These are phyloP conservation scores for Nebria brevicollis DNA, from an alignment of 2,888 invertebrate species.

Conservation along the genomic window DNA sequence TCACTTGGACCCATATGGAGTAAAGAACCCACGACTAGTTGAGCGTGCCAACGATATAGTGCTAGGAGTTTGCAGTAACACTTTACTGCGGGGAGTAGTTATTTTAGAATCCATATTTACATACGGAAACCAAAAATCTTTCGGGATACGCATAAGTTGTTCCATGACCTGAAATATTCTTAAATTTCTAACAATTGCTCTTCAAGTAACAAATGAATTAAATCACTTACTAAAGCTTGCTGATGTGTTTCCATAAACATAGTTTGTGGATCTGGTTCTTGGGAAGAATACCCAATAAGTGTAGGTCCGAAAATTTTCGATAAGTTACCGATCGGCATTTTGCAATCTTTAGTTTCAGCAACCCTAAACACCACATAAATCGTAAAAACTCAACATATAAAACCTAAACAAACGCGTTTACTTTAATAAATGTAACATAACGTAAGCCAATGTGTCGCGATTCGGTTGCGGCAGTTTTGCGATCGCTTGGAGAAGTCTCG, in stretches of 20 bases:
- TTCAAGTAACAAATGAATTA: slow-evolving; percentile 45
- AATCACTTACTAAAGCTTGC: slow-evolving; percentile 72
- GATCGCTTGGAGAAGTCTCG: slow-evolving; percentile 79
- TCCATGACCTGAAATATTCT: slow-evolving; percentile 70
- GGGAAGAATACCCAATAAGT: slow-evolving; percentile 86
- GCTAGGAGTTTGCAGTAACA: slow-evolving; percentile 61
- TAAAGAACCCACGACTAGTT: slow-evolving; percentile 49
- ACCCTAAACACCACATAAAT: slow-evolving; percentile 68
- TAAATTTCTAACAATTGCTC: slow-evolving; percentile 15
- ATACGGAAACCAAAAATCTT: slow-evolving; percentile 81
- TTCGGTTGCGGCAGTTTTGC: slow-evolving; percentile 90
- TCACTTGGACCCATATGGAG: slow-evolving; percentile 49
- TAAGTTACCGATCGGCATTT: slow-evolving; percentile 91
- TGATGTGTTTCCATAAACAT: slow-evolving; percentile 82
- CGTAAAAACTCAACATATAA: background rate
- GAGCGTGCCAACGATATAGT: slow-evolving; percentile 58
- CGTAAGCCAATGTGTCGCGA: slow-evolving; percentile 92
- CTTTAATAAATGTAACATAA: slow-evolving; percentile 83
- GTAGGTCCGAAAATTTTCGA: slow-evolving; percentile 95
- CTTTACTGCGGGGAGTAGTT: slow-evolving; percentile 49
- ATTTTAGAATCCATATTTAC: slow-evolving; percentile 64
- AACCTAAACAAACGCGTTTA: background rate
- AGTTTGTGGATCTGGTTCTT: slow-evolving; percentile 75
- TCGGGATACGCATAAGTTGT: slow-evolving; percentile 74
- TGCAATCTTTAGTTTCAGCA: slow-evolving; percentile 82